phyloP scores from a whole-genome alignment of 2,888 invertebrate species.

The Drosophila lacicola region DNA sequence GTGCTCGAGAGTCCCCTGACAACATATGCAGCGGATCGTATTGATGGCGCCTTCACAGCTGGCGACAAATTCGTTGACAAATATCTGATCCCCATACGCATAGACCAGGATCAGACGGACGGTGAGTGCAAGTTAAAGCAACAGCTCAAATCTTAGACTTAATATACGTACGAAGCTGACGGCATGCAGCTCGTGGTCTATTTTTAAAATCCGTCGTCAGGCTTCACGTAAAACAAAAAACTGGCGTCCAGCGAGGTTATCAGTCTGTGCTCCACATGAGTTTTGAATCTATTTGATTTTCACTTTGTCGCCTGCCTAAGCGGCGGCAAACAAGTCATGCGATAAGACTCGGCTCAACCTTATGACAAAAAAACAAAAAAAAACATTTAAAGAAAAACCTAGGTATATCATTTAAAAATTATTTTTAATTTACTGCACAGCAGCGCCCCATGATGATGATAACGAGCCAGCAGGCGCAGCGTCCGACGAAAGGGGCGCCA shows the following conservation, averaged over 20 bases:
- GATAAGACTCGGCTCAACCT: constrained; percentile 52
- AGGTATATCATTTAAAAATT: constrained; percentile 10
- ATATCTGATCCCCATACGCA: constrained; percentile 88
- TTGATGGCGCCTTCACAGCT: constrained; percentile 91
- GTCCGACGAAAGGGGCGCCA: constrained; percentile 86
- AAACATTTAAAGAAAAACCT: not conserved
- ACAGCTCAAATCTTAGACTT: not conserved
- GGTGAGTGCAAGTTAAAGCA: constrained; percentile 85
- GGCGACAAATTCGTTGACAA: constrained; percentile 94
- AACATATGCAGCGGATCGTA: constrained; percentile 89
- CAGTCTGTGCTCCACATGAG: constrained; percentile 26
- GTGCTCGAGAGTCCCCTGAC: constrained; percentile 90
- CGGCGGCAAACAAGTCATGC: constrained; percentile 26
- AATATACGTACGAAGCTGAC: not conserved
- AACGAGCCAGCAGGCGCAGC: constrained; percentile 56
- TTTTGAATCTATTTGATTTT: constrained; percentile 38
- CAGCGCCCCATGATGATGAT: constrained; percentile 76
- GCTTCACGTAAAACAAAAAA: constrained; percentile 7
- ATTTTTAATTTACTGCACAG: constrained; percentile 25
- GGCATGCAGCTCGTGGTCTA: constrained; percentile 31
- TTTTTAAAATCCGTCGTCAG: constrained; percentile 51
- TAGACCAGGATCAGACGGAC: constrained; percentile 88
- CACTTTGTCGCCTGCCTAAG: constrained; percentile 36
- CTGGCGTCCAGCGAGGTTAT: constrained; percentile 54
- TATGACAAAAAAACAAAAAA: constrained; percentile 25